phyloP scores from a whole-genome alignment of 2,888 invertebrate species.

The Augiades crinisus region DNA sequence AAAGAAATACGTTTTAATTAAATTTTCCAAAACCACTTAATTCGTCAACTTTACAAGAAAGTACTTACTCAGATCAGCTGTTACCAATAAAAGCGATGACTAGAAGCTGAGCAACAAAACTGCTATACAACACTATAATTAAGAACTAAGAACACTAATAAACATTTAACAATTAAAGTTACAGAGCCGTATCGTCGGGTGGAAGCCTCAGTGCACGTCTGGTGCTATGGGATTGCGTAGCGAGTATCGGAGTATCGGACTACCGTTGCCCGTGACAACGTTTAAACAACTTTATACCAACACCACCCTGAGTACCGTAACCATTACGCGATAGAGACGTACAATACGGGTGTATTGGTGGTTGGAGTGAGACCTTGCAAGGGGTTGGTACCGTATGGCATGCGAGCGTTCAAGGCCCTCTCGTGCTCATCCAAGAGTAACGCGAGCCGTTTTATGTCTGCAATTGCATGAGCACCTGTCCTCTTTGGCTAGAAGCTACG shows the following conservation, averaged over 20 bases:
- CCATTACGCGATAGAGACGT: constrained; percentile 52
- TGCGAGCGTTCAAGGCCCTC: constrained; percentile 53
- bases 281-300: constrained; percentile 69
- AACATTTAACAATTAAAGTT: constrained; percentile 12
- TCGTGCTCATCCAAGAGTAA: constrained; percentile 72
- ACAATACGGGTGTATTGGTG: constrained; percentile 36
- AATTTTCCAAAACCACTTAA: not conserved
- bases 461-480: constrained; percentile 68
- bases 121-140: not conserved
- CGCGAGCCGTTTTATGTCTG: constrained; percentile 51
- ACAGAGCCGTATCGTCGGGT: constrained; percentile 48
- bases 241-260: constrained; percentile 69
- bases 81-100: not conserved
- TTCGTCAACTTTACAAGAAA: not conserved
- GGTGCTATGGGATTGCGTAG: constrained; percentile 53
- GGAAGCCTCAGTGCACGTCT: constrained; percentile 57
- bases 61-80: constrained; percentile 9
- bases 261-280: constrained; percentile 74
- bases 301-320: constrained; percentile 55
- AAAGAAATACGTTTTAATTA: not conserved
- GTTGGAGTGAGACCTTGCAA: constrained; percentile 51
- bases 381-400: constrained; percentile 62
- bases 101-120: not conserved
- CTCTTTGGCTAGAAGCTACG: constrained; percentile 26
- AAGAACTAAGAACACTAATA: constrained; percentile 6